Conservation (phyloP, 2,888 invertebrate species). For the Caenorhabditis afra region DNA sequence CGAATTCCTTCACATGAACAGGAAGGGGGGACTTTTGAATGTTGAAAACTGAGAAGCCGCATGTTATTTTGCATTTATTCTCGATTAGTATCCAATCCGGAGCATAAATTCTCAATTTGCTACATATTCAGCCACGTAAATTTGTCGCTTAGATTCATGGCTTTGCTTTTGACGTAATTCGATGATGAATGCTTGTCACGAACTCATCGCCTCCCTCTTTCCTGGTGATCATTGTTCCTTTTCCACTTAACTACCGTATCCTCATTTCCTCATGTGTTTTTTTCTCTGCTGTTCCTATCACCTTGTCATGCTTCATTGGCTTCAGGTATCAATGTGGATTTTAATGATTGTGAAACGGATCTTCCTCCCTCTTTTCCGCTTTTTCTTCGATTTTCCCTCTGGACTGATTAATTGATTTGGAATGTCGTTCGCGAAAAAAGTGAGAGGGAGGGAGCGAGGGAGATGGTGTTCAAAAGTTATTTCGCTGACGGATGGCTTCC, state of each 20-base stretch:
- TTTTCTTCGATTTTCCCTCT: background rate
- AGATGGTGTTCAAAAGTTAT: slow-evolving; percentile 28
- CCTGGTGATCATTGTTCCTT: background rate
- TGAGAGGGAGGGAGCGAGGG: no score
- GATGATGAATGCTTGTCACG: slow-evolving; percentile 32
- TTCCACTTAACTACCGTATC: background rate
- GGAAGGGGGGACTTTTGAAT: no score
- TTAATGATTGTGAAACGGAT: background rate
- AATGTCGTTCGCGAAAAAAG: slow-evolving; percentile 11
- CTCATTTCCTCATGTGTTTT: background rate
- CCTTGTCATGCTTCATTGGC: background rate
- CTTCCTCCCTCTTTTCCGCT: background rate
- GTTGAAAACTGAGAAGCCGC: no score
- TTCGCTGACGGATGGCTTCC: background rate
- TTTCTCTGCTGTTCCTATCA: background rate
- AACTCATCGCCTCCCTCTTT: background rate
- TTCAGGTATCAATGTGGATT: background rate
- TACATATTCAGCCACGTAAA: slow-evolving; percentile 28
- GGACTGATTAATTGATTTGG: background rate
- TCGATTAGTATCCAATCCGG: slow-evolving; percentile 28
- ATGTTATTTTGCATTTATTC: slow-evolving; percentile 46
- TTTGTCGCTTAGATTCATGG: slow-evolving; percentile 42
- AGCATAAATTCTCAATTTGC: slow-evolving; percentile 50
- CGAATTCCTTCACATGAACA: no score
- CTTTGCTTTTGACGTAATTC: slow-evolving; percentile 38